These are phyloP conservation scores for Penaeus vannamei DNA, from an alignment of 1,140 invertebrate species.

Conservation along the genomic window DNA sequence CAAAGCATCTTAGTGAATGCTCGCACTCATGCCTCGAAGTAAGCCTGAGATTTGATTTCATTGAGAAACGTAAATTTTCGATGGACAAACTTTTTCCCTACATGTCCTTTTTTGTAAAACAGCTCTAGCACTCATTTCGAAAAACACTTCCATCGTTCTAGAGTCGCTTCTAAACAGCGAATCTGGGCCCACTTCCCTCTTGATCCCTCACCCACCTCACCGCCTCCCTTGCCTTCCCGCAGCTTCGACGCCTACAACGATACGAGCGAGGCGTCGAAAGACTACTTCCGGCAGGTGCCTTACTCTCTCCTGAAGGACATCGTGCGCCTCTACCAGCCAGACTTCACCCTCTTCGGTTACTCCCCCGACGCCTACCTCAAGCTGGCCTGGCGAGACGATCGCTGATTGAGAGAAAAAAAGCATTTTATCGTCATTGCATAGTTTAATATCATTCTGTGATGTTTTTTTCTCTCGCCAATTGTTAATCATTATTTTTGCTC, in stretches of 20 bases:
- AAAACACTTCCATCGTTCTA: neutral
- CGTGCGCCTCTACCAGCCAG: constrained; percentile 25
- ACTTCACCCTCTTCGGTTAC: constrained; percentile 37
- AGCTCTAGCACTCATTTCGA: no score
- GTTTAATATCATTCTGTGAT: no score
- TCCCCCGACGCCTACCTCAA: constrained; percentile 9
- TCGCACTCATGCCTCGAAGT: constrained; percentile 41
- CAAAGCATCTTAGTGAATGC: neutral
- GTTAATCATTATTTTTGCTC: no score
- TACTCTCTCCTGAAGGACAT: neutral
- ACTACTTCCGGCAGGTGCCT: constrained; percentile 43
- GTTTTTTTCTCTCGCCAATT: no score
- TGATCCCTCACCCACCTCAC: neutral
- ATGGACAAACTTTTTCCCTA: neutral
- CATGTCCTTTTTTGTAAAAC: neutral
- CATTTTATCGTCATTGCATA: no score
- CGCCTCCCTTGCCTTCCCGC: neutral
- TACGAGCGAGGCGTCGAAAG: constrained; percentile 36
- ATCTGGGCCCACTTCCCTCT: neutral
- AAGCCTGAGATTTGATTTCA: neutral
- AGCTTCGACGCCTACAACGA: constrained; percentile 42
- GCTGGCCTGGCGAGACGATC: neutral
- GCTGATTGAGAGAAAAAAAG: no score
- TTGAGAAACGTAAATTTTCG: no score
- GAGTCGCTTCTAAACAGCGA: neutral